Conservation (phyloP, 64 coral and sea anemone genomes). For the Dendronephthya gigantea region DNA sequence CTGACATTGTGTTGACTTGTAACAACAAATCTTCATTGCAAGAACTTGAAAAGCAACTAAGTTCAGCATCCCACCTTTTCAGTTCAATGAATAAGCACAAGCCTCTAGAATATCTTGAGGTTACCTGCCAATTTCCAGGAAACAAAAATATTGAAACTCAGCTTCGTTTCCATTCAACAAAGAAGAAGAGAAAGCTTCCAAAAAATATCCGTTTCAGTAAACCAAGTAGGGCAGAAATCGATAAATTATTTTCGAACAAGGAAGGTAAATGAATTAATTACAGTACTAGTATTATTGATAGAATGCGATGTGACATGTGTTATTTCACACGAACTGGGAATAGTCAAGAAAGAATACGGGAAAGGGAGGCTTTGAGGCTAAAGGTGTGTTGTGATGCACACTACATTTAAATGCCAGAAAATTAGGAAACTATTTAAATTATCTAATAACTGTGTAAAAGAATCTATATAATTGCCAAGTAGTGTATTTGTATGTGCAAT, state of each 20-base stretch:
- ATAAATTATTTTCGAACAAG: background rate
- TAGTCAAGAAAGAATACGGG: too few relatives aligned
- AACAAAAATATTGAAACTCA: slow-evolving; percentile 17
- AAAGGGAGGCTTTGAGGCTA: too few relatives aligned
- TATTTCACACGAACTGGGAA: too few relatives aligned
- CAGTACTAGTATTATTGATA: too few relatives aligned
- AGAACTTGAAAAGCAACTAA: too few relatives aligned
- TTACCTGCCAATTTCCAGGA: background rate
- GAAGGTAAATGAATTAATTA: background rate
- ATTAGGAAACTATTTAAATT: too few relatives aligned
- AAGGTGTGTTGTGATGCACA: too few relatives aligned
- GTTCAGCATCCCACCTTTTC: background rate
- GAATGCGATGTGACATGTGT: too few relatives aligned
- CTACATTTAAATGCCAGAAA: too few relatives aligned
- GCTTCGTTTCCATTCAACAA: slow-evolving; percentile 19
- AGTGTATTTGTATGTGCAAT: background rate
- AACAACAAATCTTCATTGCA: background rate
- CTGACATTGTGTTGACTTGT: background rate
- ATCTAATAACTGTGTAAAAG: too few relatives aligned
- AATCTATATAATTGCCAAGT: too few relatives aligned
- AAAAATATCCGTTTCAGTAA: slow-evolving; percentile 10
- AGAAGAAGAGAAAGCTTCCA: slow-evolving; percentile 28
- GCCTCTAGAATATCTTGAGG: background rate
- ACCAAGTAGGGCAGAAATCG: background rate
- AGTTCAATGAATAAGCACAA: too few relatives aligned